Evolutionary conservation across 1,140 invertebrate genomes (phyloP).

Genomic region (Hyposmocoma kahamanoa): DNA sequence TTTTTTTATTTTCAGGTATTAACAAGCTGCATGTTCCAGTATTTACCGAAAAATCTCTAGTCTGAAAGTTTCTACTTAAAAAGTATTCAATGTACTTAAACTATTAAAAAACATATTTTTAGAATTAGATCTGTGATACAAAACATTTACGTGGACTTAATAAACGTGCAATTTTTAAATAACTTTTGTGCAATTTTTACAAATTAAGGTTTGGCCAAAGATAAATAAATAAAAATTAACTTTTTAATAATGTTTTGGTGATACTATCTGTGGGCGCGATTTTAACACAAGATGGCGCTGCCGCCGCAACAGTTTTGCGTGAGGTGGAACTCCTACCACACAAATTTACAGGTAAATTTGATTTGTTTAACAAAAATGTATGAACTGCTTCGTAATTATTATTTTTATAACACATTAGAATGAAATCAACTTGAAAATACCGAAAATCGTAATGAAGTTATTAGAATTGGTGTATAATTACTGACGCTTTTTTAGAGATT

Average conservation of each 20-base stretch:
- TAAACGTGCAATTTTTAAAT: conserved; percentile 42
- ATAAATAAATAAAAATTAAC: conserved; percentile 15
- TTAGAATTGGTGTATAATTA: too few relatives aligned
- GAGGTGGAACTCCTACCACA: conserved; percentile 92
- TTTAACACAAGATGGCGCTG: conserved; percentile 56
- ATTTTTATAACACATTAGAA: too few relatives aligned
- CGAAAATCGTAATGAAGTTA: too few relatives aligned
- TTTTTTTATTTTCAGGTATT: conserved; percentile 45
- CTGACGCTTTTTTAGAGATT: too few relatives aligned
- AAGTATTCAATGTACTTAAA: conserved; percentile 47
- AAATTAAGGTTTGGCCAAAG: conserved; percentile 50
- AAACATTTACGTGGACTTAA: conserved; percentile 28
- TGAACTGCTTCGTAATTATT: too few relatives aligned
- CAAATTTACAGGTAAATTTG: conserved; percentile 83
- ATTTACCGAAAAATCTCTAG: conserved; percentile 52
- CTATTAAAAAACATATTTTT: conserved; percentile 4
- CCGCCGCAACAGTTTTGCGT: conserved; percentile 85
- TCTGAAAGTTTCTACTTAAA: conserved; percentile 61
- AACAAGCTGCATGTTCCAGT: conserved; percentile 33
- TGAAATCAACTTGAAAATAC: too few relatives aligned
- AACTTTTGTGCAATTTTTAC: conserved; percentile 19
- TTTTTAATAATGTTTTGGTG: neutral
- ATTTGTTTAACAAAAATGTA: too few relatives aligned
- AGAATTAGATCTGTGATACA: conserved; percentile 45
- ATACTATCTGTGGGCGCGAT: neutral